phyloP scores from a whole-genome alignment of 2,797 vertebrate species.

The Phoxinus dragarum region DNA sequence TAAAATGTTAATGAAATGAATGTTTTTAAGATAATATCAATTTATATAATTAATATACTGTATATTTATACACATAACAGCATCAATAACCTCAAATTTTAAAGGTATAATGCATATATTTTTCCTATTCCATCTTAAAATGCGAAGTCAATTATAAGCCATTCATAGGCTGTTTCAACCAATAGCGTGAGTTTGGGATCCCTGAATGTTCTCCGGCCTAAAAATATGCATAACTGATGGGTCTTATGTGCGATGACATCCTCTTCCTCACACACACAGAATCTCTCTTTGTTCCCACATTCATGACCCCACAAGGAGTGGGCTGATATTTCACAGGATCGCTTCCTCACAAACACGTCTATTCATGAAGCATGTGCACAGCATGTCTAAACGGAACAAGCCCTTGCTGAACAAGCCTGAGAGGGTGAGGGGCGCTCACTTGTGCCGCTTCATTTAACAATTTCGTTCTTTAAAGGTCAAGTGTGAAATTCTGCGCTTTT shows the following conservation, averaged over 20 bases:
- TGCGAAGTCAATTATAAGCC: background rate
- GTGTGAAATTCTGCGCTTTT: background rate
- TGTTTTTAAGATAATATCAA: too few species aligned
- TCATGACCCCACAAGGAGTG: slow-evolving; percentile 63
- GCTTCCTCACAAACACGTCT: slow-evolving; percentile 80
- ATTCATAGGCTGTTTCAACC: background rate
- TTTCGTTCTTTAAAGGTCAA: slow-evolving; percentile 23
- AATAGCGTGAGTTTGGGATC: slow-evolving; percentile 18
- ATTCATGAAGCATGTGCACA: slow-evolving; percentile 77
- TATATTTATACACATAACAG: too few species aligned
- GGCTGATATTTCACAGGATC: slow-evolving; percentile 68
- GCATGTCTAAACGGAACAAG: slow-evolving; percentile 74
- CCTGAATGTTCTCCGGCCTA: slow-evolving; percentile 25
- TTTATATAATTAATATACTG: too few species aligned
- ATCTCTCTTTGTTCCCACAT: slow-evolving; percentile 73
- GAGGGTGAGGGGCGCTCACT: slow-evolving; percentile 65
- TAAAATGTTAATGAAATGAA: too few species aligned
- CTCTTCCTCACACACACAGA: slow-evolving; percentile 78
- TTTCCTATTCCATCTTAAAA: background rate
- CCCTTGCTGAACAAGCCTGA: slow-evolving; percentile 77
- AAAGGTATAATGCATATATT: background rate
- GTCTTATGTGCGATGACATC: slow-evolving; percentile 77
- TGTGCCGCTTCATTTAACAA: slow-evolving; percentile 53
- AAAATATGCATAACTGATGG: slow-evolving; percentile 50
- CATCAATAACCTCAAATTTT: background rate